A percentile compares a stretch with the other conserved stretches of the same genome.
Evolutionary conservation across 1,140 invertebrate genomes (phyloP).

Genomic region (Papilio polytes): DNA sequence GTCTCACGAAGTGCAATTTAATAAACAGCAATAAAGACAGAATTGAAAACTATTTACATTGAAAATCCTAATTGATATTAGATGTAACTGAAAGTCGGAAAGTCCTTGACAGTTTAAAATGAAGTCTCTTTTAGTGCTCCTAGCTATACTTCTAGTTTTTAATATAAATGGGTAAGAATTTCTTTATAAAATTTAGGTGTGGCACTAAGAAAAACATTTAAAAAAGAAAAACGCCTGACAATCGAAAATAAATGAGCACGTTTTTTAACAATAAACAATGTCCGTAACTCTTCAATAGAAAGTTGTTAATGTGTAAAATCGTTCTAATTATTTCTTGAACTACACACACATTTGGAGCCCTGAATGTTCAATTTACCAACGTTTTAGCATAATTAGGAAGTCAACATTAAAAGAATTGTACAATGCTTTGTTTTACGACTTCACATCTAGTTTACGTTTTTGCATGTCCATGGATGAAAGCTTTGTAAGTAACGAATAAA

Average conservation of each 20-base stretch:
- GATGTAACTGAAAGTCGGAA: not conserved
- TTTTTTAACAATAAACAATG: slow-evolving; percentile 2
- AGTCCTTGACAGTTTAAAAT: not conserved
- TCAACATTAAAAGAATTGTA: not conserved
- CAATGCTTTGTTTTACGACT: not conserved
- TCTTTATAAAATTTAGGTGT: not conserved
- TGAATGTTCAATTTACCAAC: not conserved
- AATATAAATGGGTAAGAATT: slow-evolving; percentile 4
- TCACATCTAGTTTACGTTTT: not conserved
- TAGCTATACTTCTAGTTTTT: not conserved
- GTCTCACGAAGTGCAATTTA: not conserved
- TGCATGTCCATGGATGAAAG: not conserved
- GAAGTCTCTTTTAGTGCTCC: not conserved
- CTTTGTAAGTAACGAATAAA: not conserved
- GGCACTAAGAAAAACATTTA: not conserved
- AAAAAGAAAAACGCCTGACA: not conserved
- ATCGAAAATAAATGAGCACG: not conserved
- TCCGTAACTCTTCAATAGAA: not conserved
- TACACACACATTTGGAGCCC: not conserved
- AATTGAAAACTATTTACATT: not conserved
- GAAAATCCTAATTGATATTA: not conserved
- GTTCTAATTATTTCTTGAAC: slow-evolving; percentile 6
- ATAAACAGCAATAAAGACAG: not conserved
- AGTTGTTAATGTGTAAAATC: slow-evolving; percentile 13
- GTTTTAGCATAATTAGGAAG: not conserved